phyloP scores from a whole-genome alignment of 2,113 vertebrate genomes.

The Labeo rohita region DNA sequence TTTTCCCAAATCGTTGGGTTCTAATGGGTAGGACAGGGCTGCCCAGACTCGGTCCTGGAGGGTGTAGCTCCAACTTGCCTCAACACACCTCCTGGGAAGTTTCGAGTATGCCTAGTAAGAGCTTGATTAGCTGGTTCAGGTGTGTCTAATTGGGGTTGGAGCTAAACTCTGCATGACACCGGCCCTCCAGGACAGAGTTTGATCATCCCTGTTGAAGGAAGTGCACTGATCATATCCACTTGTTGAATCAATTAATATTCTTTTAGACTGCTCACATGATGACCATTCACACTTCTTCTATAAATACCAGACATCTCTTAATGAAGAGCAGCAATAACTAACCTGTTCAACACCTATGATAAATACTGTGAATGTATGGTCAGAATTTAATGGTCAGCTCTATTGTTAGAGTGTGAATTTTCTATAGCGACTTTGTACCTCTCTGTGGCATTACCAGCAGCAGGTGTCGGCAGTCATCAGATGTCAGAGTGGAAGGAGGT shows the following conservation, averaged over 20 bases:
- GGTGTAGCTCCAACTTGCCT: no score
- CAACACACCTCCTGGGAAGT: no score
- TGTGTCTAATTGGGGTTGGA: no score
- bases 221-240: neutral
- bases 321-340: neutral
- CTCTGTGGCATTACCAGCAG: neutral
- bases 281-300: neutral
- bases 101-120: no score
- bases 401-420: neutral
- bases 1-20: neutral
- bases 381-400: neutral
- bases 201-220: neutral
- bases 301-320: neutral
- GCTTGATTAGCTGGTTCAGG: no score
- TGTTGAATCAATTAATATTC: neutral
- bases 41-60: no score
- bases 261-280: neutral
- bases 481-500: neutral
- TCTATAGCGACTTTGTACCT: neutral
- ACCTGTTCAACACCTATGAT: neutral
- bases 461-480: neutral
- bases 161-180: no score
- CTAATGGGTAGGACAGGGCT: neutral
- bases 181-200: no score
- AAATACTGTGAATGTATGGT: neutral